Evolutionary conservation across 2,888 invertebrate species (phyloP).

Genomic region (Megaustenia siamemsis): DNA sequence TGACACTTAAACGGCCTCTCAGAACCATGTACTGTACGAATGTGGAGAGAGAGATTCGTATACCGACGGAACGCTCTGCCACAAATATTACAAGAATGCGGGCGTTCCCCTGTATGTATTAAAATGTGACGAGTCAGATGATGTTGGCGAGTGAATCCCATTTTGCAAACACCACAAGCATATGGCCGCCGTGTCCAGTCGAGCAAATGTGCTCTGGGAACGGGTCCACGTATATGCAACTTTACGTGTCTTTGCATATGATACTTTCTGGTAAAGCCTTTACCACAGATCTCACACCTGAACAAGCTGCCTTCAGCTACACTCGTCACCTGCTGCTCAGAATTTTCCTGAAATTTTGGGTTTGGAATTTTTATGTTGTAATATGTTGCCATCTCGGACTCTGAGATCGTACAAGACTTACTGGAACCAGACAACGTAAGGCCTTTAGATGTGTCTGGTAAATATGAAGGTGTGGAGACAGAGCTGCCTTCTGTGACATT

Average conservation of each 20-base stretch:
- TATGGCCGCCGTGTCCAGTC: conserved; percentile 55
- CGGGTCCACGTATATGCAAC: conserved; percentile 48
- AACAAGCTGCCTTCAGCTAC: conserved; percentile 43
- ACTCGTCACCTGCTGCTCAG: not conserved
- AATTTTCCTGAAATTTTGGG: conserved; percentile 26
- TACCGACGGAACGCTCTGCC: conserved; percentile 52
- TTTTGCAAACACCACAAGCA: conserved; percentile 53
- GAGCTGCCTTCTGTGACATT: not conserved
- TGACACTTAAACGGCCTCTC: conserved; percentile 51
- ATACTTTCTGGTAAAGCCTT: conserved; percentile 51
- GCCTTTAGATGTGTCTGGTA: conserved; percentile 1
- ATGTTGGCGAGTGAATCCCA: conserved; percentile 54
- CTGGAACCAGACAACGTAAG: not conserved
- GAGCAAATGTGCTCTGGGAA: conserved; percentile 49
- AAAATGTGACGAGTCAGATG: conserved; percentile 54
- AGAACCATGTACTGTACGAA: conserved; percentile 51
- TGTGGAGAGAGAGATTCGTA: conserved; percentile 52
- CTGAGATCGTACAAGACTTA: conserved; percentile 11
- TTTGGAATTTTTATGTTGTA: conserved; percentile 51
- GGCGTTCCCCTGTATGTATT: conserved; percentile 53
- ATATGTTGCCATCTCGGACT: conserved; percentile 48
- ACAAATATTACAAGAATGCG: conserved; percentile 51
- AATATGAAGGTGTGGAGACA: conserved; percentile 7
- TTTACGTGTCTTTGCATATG: conserved; percentile 54
- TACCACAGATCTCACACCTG: conserved; percentile 44